Evolutionary conservation across 2,888 invertebrate genomes (phyloP).

Genomic region (Platynereis dumerilii): DNA sequence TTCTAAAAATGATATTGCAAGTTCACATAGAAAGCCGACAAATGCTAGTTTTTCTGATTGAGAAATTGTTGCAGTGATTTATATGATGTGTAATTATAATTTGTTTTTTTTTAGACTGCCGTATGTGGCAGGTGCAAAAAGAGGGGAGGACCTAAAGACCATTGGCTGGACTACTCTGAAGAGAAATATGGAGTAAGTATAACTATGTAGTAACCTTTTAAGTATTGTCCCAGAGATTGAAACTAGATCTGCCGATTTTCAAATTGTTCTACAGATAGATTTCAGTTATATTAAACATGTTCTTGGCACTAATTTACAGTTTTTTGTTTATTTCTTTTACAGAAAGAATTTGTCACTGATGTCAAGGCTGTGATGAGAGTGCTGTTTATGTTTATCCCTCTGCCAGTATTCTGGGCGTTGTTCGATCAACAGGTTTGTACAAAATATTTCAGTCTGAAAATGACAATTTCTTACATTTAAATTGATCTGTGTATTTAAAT

Average conservation of each 20-base stretch:
- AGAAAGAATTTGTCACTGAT: conserved; percentile 72
- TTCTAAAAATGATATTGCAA: no score
- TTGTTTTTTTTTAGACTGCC: conserved; percentile 67
- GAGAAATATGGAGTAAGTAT: conserved; percentile 72
- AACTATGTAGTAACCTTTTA: not conserved
- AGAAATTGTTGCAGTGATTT: no score
- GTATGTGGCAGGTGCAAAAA: conserved; percentile 43
- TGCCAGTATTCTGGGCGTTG: conserved; percentile 93
- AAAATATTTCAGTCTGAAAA: not conserved
- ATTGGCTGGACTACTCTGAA: conserved; percentile 91
- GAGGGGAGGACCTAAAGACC: conserved; percentile 63
- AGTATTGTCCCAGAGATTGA: not conserved
- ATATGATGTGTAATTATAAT: no score
- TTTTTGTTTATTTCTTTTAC: not conserved
- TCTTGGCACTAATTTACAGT: not conserved
- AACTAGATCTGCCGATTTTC: no score
- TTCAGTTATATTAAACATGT: not conserved
- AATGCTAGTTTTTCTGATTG: no score
- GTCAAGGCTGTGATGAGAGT: conserved; percentile 77
- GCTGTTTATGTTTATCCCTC: conserved; percentile 80
- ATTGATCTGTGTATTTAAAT: no score
- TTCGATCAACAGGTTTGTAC: conserved; percentile 77
- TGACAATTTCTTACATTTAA: not conserved
- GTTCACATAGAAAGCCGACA: no score
- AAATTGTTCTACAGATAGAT: no score